Evolutionary conservation across 2,888 invertebrate species (phyloP), one percentile per base, ranked within the genome.

Genomic region (Coelinius sp.): DNA sequence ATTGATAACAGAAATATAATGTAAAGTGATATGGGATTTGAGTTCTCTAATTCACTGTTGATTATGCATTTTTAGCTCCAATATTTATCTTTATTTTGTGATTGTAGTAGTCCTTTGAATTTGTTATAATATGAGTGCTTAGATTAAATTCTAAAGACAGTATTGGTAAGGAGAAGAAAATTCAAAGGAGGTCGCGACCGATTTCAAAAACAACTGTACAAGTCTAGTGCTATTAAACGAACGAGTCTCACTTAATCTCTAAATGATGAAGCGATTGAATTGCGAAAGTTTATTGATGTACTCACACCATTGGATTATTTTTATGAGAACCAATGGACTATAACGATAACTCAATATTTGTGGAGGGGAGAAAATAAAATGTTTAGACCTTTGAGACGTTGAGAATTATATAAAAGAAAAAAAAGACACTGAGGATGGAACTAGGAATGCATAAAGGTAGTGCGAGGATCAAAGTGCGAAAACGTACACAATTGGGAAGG

Each of bases 401-500:
- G 38, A 44, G 38, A 31, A n/a, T n/a, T n/a, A 65, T 0, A 14
- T n/a, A 27, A 68, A 24, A 25, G 22, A 41, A 4, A 17, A 25
- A 8, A n/a, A 46, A 78, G 79, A 80, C 78, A 53, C 65, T 79
- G 63, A 84, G 81, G 75, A 84, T 86, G 85, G 86, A 86, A 76
- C 84, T 86, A 68, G 81, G 81, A 25, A 78, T 83, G 35, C 85
- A 85, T 78, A 85, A 83, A 76, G 82, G 83, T 75, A 82, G 82
- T 44, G 80, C 86, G 7, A 82, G 86, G 52, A 81, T 85, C 31
- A 77, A 85, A 73, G 80, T 84, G 49, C 82, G 86, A 38, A 80
- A 83, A 53, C 83, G 85, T 17, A 81, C 91, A 22, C 91, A 91
- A 81, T 89, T 92, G 82, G 91, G 92, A 44, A 90, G 91, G 75